Conservation (phyloP, 2,888 invertebrate genomes). For the Pachydiplax longipennis region DNA sequence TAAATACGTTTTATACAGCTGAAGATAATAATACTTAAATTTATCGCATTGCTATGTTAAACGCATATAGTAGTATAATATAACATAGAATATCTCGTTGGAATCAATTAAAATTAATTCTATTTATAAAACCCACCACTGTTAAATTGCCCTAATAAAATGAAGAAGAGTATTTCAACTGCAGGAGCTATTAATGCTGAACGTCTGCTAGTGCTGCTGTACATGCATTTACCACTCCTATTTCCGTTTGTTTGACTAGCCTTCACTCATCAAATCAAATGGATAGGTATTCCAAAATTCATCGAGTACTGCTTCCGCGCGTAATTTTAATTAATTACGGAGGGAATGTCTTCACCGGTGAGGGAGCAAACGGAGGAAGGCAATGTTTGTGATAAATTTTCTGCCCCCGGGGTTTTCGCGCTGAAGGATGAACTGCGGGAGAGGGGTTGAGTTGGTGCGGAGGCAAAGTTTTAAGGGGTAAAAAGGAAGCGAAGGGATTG, state of each 20-base stretch:
- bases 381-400: neutral
- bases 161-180: too few species aligned
- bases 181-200: too few species aligned
- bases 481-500: neutral
- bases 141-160: too few species aligned
- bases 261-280: neutral
- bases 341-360: neutral
- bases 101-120: too few species aligned
- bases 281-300: neutral
- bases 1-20: too few species aligned
- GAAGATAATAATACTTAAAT: too few species aligned
- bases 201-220: too few species aligned
- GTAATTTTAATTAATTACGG: slow-evolving; percentile 1
- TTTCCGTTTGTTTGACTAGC: neutral
- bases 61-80: too few species aligned
- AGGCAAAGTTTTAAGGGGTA: neutral
- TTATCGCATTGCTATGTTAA: too few species aligned
- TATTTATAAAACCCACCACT: too few species aligned
- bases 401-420: neutral
- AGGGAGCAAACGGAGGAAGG: neutral
- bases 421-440: neutral
- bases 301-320: neutral
- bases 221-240: too few species aligned
- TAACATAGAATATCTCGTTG: too few species aligned
- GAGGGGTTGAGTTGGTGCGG: neutral